phyloP scores from a whole-genome alignment of 2,888 invertebrate genomes.

The Rotaria macrura region DNA sequence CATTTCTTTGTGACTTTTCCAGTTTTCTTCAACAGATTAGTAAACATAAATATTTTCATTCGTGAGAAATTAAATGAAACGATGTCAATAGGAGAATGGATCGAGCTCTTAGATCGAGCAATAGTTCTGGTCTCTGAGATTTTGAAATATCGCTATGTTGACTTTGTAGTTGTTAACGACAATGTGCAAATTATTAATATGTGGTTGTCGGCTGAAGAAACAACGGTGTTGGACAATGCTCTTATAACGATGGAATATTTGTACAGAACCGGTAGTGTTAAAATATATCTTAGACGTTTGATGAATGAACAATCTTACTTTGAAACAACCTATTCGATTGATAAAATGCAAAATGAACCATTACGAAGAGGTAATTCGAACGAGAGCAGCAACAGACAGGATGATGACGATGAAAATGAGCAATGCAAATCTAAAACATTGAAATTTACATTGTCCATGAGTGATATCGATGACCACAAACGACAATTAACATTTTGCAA shows the following conservation, averaged over 20 bases:
- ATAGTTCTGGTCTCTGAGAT: too few relatives aligned
- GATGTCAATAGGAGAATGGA: too few relatives aligned
- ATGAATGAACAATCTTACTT: conserved; percentile 4
- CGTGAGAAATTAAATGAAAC: too few relatives aligned
- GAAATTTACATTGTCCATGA: background rate
- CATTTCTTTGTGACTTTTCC: too few relatives aligned
- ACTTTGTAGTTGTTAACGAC: background rate
- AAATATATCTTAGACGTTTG: background rate
- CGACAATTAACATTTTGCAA: conserved; percentile 18
- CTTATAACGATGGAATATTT: conserved; percentile 22
- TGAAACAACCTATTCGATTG: background rate
- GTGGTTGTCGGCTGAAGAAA: conserved; percentile 15
- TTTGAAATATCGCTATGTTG: background rate
- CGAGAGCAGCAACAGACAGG: too few relatives aligned
- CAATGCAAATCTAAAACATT: background rate
- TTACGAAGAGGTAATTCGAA: background rate
- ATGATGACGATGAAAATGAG: too few relatives aligned
- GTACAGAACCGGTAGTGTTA: background rate
- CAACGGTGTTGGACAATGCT: conserved; percentile 15
- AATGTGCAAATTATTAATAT: background rate
- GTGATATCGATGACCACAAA: conserved; percentile 14
- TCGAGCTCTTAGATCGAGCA: too few relatives aligned
- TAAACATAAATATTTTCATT: too few relatives aligned
- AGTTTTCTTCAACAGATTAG: too few relatives aligned
- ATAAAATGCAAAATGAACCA: background rate